These are phyloP conservation scores for Apogon hyalosoma DNA, from an alignment of 2,797 vertebrate genomes.

Conservation along the genomic window DNA sequence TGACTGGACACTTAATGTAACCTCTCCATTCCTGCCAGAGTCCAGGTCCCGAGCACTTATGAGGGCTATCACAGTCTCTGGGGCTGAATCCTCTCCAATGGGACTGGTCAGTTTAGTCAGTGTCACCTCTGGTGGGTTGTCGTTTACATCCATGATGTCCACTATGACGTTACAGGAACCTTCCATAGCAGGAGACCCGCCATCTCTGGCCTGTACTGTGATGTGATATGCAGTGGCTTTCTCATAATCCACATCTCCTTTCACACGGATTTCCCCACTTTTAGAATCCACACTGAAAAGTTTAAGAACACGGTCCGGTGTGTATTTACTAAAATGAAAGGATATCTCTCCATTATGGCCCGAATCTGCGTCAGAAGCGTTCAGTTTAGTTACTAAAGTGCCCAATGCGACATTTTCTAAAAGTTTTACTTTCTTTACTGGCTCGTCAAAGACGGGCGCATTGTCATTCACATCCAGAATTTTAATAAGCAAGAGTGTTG, in stretches of 20 bases:
- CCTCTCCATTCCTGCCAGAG: slow-evolving; percentile 89
- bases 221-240: slow-evolving; percentile 88
- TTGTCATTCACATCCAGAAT: slow-evolving; percentile 96
- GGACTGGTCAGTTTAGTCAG: slow-evolving; percentile 89
- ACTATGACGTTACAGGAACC: slow-evolving; percentile 94
- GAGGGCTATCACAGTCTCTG: slow-evolving; percentile 90
- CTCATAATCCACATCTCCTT: slow-evolving; percentile 91
- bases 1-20: slow-evolving; percentile 85
- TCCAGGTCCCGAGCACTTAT: slow-evolving; percentile 91
- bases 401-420: slow-evolving; percentile 89
- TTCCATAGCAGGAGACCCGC: slow-evolving; percentile 92
- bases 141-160: slow-evolving; percentile 91
- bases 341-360: slow-evolving; percentile 90
- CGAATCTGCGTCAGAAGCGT: slow-evolving; percentile 92
- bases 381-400: slow-evolving; percentile 89
- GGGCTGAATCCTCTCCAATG: slow-evolving; percentile 88
- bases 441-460: slow-evolving; percentile 88
- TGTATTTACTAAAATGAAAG: slow-evolving; percentile 93
- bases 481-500: slow-evolving; percentile 87
- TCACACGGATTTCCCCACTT: slow-evolving; percentile 89
- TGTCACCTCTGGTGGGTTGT: slow-evolving; percentile 92
- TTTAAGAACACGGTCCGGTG: slow-evolving; percentile 83
- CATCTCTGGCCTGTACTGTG: slow-evolving; percentile 90
- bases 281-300: slow-evolving; percentile 89
- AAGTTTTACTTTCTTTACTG: slow-evolving; percentile 86